Conservation (phyloP, 2,888 invertebrate species). For the Drosophila barbarae region DNA sequence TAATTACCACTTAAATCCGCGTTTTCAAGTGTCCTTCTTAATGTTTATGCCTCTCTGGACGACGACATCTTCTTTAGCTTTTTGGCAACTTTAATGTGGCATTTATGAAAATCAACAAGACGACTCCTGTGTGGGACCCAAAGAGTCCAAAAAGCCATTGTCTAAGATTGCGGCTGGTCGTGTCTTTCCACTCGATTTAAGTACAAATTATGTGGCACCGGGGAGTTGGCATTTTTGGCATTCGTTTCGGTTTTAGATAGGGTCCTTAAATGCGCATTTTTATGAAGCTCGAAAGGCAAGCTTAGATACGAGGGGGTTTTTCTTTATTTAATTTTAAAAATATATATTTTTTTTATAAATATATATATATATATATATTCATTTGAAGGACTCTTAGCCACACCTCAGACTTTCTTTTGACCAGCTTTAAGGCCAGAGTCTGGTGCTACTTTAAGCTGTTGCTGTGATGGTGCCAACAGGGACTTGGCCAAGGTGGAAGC, state of each 20-base stretch:
- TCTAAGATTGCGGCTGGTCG: constrained; percentile 7
- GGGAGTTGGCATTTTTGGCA: constrained; percentile 52
- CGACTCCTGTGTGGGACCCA: constrained; percentile 20
- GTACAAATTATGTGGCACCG: constrained; percentile 67
- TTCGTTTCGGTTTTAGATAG: constrained; percentile 30
- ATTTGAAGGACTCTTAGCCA: too few species aligned
- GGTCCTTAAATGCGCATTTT: constrained; percentile 12
- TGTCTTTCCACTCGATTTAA: constrained; percentile 52
- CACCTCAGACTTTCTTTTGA: not conserved
- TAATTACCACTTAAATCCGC: not conserved
- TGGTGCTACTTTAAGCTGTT: not conserved
- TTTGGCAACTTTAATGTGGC: constrained; percentile 41
- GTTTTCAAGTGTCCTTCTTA: not conserved
- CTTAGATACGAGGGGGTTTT: not conserved
- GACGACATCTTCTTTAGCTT: constrained; percentile 31
- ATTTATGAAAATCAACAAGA: constrained; percentile 73
- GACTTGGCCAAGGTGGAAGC: constrained; percentile 42
- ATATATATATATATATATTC: too few species aligned
- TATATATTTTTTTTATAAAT: too few species aligned
- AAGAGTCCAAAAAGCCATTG: constrained; percentile 7
- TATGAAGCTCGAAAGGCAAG: not conserved
- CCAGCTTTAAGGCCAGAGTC: constrained; percentile 1
- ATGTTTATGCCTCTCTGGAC: not conserved
- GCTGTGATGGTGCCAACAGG: not conserved
- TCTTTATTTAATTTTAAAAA: not conserved